phyloP scores from a whole-genome alignment of 2,888 invertebrate species.

The Unio pictorum region DNA sequence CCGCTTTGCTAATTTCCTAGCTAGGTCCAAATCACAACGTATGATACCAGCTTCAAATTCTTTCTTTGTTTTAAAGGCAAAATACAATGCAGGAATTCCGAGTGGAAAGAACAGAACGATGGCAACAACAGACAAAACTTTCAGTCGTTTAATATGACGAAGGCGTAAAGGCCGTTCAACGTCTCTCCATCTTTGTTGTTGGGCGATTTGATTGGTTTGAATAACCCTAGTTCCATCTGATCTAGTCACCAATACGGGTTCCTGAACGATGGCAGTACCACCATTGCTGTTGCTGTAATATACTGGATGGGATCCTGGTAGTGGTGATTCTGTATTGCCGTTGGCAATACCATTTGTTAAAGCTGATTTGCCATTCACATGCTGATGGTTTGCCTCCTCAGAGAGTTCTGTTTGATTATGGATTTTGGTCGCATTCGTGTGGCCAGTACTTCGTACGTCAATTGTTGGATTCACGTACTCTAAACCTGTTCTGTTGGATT shows the following conservation, averaged over 20 bases:
- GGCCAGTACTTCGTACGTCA: too few relatives aligned
- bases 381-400: neutral
- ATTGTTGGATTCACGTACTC: neutral
- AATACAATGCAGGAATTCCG: conserved; percentile 55
- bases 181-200: conserved; percentile 33
- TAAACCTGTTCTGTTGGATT: neutral
- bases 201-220: conserved; percentile 35
- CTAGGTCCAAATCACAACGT: conserved; percentile 57
- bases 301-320: conserved; percentile 24
- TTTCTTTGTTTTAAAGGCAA: conserved; percentile 49
- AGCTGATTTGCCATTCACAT: neutral
- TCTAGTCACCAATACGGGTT: conserved; percentile 33
- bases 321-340: conserved; percentile 5
- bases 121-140: conserved; percentile 51
- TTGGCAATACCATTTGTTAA: neutral
- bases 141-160: conserved; percentile 41
- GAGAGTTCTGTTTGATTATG: neutral
- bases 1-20: conserved; percentile 53
- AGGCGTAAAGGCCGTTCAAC: conserved; percentile 35
- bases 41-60: conserved; percentile 57
- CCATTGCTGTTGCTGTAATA: conserved; percentile 36
- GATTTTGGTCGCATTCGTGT: neutral
- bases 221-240: conserved; percentile 43
- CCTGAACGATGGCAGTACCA: conserved; percentile 37
- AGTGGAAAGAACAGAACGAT: conserved; percentile 60